These are phyloP conservation scores for Phalacrocorax aristotelis DNA, from an alignment of 2,113 vertebrate species.

Conservation along the genomic window DNA sequence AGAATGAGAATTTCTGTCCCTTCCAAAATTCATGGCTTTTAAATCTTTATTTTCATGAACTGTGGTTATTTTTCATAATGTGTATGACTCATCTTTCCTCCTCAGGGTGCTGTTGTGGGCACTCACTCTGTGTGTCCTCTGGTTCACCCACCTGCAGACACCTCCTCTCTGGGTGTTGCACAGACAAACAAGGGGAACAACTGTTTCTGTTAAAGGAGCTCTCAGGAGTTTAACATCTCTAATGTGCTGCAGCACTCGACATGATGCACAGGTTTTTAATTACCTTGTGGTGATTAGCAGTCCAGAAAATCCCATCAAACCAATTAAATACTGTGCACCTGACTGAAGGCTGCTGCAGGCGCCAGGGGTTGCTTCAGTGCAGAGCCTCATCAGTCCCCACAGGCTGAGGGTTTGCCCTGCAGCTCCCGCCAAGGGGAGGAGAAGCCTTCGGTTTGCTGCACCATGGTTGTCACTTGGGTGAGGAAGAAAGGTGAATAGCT, in stretches of 20 bases:
- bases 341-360: neutral
- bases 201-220: neutral
- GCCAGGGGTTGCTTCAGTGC: neutral
- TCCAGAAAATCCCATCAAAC: slow-evolving; percentile 29
- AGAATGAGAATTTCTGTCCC: neutral
- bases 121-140: neutral
- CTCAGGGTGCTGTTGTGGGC: neutral
- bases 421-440: neutral
- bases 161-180: neutral
- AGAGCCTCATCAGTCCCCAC: fast-evolving
- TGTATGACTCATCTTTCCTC: neutral
- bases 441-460: neutral
- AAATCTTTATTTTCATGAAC: neutral
- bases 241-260: neutral
- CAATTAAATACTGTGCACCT: neutral
- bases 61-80: neutral
- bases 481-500: neutral
- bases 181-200: neutral
- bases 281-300: neutral
- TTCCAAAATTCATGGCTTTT: neutral
- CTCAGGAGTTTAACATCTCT: neutral
- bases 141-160: neutral
- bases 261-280: neutral
- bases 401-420: neutral
- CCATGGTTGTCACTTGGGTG: neutral